A percentile compares a stretch with the other conserved stretches of the same genome.
Evolutionary conservation across 2,797 vertebrate genomes (phyloP).

Genomic region (Erethizon dorsatum): DNA sequence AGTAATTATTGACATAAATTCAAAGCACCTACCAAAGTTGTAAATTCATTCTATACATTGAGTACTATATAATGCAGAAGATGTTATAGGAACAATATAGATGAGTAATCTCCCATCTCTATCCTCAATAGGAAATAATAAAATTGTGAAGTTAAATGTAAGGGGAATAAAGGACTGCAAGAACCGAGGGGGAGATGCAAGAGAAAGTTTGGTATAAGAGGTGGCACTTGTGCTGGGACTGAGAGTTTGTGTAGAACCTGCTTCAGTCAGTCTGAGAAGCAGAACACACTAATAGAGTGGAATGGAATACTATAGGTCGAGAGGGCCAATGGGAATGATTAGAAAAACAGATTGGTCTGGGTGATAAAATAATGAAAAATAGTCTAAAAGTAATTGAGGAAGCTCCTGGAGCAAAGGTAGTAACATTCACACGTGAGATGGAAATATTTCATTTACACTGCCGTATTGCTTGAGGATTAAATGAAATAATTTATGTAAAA

Average conservation of each 20-base stretch:
- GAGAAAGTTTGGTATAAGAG: neutral
- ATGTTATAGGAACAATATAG: neutral
- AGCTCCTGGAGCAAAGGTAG: neutral
- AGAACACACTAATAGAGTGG: neutral
- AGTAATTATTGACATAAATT: neutral
- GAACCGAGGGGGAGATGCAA: neutral
- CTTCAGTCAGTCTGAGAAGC: neutral
- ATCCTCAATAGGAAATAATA: constrained; percentile 2
- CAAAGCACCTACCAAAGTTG: neutral
- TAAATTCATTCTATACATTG: constrained; percentile 18
- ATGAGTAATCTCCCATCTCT: neutral
- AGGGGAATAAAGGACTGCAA: constrained; percentile 1
- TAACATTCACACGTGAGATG: neutral
- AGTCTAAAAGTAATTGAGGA: constrained; percentile 20
- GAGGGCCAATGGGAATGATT: neutral
- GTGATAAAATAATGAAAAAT: constrained; percentile 30
- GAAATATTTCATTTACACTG: neutral
- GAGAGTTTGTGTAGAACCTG: neutral
- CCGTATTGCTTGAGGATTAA: neutral
- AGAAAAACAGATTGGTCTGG: neutral
- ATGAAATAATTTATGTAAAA: neutral
- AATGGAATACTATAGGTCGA: neutral
- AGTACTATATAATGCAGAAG: constrained; percentile 20
- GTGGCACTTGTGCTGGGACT: neutral
- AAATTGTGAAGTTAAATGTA: neutral